A percentile compares a stretch with the other conserved stretches of the same genome.
phyloP scores from a whole-genome alignment of 1,140 invertebrate genomes.

The Tetramorium parvispinum region DNA sequence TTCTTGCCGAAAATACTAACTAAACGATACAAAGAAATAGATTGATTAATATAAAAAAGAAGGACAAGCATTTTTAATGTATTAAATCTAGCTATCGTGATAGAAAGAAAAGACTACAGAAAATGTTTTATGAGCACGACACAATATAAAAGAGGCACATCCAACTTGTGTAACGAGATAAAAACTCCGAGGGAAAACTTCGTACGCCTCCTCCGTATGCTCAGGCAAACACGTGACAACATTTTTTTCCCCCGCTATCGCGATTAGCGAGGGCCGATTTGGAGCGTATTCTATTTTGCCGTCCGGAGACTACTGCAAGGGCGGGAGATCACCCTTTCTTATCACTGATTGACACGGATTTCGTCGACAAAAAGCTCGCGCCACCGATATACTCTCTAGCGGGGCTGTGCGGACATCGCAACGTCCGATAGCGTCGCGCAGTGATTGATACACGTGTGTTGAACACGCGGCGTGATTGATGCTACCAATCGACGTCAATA shows the following conservation, averaged over 20 bases:
- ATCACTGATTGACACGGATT: conserved; percentile 69
- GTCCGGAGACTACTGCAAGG: background rate
- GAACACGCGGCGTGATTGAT: conserved; percentile 82
- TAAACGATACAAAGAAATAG: background rate
- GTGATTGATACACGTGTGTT: conserved; percentile 84
- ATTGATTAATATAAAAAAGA: background rate
- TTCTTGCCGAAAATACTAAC: background rate
- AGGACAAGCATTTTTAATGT: background rate
- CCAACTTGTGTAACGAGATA: conserved; percentile 40
- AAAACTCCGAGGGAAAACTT: conserved; percentile 42
- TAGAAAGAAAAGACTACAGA: background rate
- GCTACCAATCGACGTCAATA: conserved; percentile 84
- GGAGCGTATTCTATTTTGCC: conserved; percentile 47
- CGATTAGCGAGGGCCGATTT: conserved; percentile 29
- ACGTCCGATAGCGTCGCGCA: conserved; percentile 71
- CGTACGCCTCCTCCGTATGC: background rate
- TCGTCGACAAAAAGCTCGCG: conserved; percentile 68
- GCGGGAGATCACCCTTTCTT: conserved; percentile 61
- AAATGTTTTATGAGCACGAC: background rate
- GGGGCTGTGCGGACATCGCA: conserved; percentile 47
- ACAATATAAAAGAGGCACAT: conserved; percentile 7
- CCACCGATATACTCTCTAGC: conserved; percentile 23
- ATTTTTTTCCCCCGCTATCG: conserved; percentile 39
- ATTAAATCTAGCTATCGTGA: conserved; percentile 1
- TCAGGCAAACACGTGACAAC: conserved; percentile 40